Base-by-base conservation (phyloP, 2,888 invertebrate species). In the Drosophila leonis region DNA sequence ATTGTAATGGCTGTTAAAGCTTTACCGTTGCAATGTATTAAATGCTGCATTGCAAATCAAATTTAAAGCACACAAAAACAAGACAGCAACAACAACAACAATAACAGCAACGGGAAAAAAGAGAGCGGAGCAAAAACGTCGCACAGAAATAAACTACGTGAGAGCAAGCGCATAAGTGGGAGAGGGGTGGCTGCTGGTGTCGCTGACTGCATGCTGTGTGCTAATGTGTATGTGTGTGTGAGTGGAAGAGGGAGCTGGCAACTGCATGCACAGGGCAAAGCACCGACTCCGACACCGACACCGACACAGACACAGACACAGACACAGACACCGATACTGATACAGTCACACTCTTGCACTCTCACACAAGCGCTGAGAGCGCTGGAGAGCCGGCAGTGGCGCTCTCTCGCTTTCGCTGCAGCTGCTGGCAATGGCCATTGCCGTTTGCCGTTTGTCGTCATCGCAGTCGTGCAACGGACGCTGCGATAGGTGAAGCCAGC, bases 401-500 rank as follows among this genome's bases (percentile, higher is more conserved):
- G 52, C 67, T 65, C 48, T 67, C 57, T 68, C 52, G 67, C 61
- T 65, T 48, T 27, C n/a, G 41, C 66, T 78, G 69, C 72, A 65
- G 55, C 60, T 48, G 52, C 49, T 52, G 71, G 64, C 65, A 29
- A 55, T 72, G 72, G 72, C 41, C 71, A 70, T 31, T 54, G 69
- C 65, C 41, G 37, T 51, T 63, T 60, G 61, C 70, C 56, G 42
- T 67, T 59, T 67, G 66, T 66, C 65, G 74, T 78, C 74, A 60
- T 57, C 69, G 73, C 76, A 65, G 67, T 81, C 72, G 78, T 84
- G 82, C 82, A 72, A 31, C 84, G 80, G 75, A 72, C 89, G 75
- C 65, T 86, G 81, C 86, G 90, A 90, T 91, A 91, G 91, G 91
- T 89, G 91, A 83, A 91, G 82, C 76, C 78, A 65, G 78, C 66